Conservation (phyloP, 2,888 invertebrate species). For the Chrysotoxum bicinctum region DNA sequence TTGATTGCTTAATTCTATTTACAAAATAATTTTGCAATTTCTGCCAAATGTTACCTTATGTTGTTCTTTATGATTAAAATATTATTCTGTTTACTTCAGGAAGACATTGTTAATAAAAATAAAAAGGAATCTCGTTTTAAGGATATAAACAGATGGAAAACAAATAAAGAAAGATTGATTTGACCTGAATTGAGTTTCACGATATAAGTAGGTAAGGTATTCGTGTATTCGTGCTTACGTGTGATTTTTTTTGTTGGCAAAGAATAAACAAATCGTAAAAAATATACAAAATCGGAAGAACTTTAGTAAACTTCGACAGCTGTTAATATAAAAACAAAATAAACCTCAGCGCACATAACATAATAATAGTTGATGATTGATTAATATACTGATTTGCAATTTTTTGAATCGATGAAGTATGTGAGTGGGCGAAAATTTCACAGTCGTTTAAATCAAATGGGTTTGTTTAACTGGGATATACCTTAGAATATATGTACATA, state of each 20-base stretch:
- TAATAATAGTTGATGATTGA: neutral
- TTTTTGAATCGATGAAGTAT: neutral
- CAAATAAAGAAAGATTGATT: neutral
- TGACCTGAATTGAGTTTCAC: conserved; percentile 7
- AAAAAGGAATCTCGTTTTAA: neutral
- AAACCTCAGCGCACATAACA: neutral
- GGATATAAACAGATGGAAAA: neutral
- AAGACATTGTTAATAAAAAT: neutral
- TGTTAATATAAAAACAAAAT: neutral
- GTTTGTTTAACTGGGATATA: neutral
- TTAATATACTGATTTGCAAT: conserved; percentile 9
- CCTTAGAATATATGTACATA: neutral
- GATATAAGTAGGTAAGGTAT: neutral
- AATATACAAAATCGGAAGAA: neutral
- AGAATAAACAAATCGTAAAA: neutral
- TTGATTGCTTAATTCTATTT: neutral
- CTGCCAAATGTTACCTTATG: neutral
- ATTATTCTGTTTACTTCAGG: neutral
- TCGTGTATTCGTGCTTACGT: conserved; percentile 1
- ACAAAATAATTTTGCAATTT: neutral
- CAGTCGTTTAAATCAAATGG: neutral
- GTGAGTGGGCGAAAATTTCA: neutral
- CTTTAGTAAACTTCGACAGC: neutral
- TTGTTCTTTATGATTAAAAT: neutral
- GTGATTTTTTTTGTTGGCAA: neutral